A percentile compares a stretch with the other conserved stretches of the same genome.
phyloP scores from a whole-genome alignment of 2,888 invertebrate species.

The Spilosoma lubricipeda region DNA sequence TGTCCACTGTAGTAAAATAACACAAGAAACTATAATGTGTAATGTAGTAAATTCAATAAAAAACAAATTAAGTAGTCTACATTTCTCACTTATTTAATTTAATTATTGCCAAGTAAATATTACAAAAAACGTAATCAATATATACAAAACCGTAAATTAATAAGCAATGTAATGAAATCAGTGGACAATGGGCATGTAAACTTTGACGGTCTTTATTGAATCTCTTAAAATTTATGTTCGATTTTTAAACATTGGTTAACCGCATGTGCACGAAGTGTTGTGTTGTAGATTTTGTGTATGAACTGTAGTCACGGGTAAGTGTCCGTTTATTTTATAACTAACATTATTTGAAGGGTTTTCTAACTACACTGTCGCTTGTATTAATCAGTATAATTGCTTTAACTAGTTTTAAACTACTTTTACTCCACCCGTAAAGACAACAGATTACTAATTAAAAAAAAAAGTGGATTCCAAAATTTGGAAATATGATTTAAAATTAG shows the following conservation, averaged over 20 bases:
- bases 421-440: background rate
- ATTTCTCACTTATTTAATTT: background rate
- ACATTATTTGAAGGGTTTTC: constrained; percentile 24
- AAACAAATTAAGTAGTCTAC: too few species aligned
- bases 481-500: background rate
- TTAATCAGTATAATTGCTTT: constrained; percentile 36
- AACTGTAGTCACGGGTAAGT: constrained; percentile 50
- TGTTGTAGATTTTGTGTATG: constrained; percentile 47
- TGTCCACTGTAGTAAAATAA: constrained; percentile 41
- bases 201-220: constrained; percentile 32
- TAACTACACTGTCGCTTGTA: constrained; percentile 36
- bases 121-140: background rate
- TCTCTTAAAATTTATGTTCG: constrained; percentile 16
- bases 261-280: constrained; percentile 59
- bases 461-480: background rate
- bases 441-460: background rate
- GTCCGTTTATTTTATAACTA: constrained; percentile 41
- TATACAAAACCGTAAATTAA: background rate
- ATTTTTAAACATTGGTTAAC: constrained; percentile 45
- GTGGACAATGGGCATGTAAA: constrained; percentile 45
- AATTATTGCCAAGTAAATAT: background rate
- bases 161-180: constrained; percentile 8
- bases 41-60: too few species aligned
- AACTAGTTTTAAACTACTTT: constrained; percentile 1
- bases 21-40: background rate